Conservation (phyloP, 2,113 vertebrate genomes). For the Capreolus pygargus region DNA sequence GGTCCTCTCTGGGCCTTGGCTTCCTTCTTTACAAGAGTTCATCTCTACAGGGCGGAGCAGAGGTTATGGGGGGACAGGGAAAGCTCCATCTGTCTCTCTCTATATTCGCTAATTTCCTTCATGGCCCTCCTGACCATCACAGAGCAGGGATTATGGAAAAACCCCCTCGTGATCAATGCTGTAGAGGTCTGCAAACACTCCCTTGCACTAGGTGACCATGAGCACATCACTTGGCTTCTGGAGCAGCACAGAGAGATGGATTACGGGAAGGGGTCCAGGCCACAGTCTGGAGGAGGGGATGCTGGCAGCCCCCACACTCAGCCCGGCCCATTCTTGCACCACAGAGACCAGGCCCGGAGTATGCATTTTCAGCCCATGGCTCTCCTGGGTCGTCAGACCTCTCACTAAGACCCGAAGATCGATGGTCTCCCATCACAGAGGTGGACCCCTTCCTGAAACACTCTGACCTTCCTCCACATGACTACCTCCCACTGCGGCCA, state of each 20-base stretch:
- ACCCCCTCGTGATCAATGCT: not conserved
- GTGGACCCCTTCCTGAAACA: not conserved
- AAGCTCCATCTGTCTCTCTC: not conserved
- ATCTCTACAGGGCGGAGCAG: not conserved
- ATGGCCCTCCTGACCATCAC: not conserved
- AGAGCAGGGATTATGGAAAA: not conserved
- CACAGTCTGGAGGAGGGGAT: not conserved
- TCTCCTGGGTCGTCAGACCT: not conserved
- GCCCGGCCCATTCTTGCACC: not conserved
- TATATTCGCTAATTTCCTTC: not conserved
- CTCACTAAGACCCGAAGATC: not conserved
- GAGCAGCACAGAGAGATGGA: not conserved
- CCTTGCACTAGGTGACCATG: slow-evolving; percentile 46
- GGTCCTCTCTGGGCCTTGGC: not conserved
- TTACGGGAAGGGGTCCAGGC: slow-evolving; percentile 37
- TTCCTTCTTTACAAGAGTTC: not conserved
- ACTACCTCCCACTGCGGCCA: slow-evolving; percentile 1
- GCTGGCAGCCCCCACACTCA: not conserved
- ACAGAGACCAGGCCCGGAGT: not conserved
- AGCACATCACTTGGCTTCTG: slow-evolving; percentile 37
- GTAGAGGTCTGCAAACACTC: not conserved
- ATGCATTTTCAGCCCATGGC: not conserved
- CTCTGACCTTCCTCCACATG: slow-evolving; percentile 2
- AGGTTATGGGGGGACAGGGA: not conserved
- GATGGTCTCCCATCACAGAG: not conserved